These are phyloP conservation scores for Chymomyza costata DNA, from an alignment of 1,140 invertebrate species.

Conservation along the genomic window DNA sequence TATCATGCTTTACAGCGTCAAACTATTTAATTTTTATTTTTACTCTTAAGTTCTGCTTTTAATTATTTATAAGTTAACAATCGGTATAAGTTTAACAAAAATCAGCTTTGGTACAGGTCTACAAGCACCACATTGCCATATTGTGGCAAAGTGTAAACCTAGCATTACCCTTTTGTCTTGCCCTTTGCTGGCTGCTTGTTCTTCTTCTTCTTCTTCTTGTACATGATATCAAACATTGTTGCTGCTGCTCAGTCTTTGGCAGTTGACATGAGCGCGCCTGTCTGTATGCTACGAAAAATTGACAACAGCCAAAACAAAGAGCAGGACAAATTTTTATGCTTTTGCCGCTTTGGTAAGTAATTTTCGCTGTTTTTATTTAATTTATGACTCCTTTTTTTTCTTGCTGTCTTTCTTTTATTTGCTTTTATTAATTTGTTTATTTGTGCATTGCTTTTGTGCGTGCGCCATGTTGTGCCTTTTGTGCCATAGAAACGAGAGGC, in stretches of 20 bases:
- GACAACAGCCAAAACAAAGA: conserved; percentile 54
- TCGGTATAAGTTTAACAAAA: too few relatives aligned
- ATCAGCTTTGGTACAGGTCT: too few relatives aligned
- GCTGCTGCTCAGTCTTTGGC: conserved; percentile 32
- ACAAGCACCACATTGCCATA: too few relatives aligned
- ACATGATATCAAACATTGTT: conserved; percentile 9
- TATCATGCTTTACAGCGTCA: too few relatives aligned
- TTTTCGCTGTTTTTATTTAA: conserved; percentile 72
- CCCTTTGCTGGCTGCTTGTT: too few relatives aligned
- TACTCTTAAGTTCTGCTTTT: too few relatives aligned
- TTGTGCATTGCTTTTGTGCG: conserved; percentile 40
- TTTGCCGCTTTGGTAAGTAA: conserved; percentile 49
- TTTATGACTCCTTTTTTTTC: conserved; percentile 60
- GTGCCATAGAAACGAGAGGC: too few relatives aligned
- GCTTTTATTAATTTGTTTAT: conserved; percentile 73
- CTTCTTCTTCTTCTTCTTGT: conserved; percentile 21
- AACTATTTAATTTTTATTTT: too few relatives aligned
- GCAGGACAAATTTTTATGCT: conserved; percentile 49
- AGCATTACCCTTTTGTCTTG: too few relatives aligned
- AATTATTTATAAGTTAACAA: too few relatives aligned
- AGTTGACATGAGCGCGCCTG: conserved; percentile 28
- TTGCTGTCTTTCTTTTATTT: conserved; percentile 47
- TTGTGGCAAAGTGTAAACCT: too few relatives aligned
- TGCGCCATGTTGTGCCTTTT: too few relatives aligned
- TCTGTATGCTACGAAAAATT: conserved; percentile 71